Evolutionary conservation across 1,140 invertebrate genomes (phyloP), one percentile per base, ranked within the genome.

Genomic region (Holotrichia oblita): DNA sequence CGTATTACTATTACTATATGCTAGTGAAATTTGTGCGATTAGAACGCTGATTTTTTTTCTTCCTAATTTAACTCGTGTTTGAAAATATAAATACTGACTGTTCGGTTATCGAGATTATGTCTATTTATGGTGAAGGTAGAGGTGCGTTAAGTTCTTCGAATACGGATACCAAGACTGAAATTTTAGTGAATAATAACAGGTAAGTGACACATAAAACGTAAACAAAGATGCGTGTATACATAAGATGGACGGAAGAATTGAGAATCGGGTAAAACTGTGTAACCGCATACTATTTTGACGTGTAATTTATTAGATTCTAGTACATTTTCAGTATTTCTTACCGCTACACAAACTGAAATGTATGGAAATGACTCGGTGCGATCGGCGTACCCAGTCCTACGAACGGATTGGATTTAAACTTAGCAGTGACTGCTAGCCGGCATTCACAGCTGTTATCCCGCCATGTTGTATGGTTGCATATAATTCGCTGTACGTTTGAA

Each of bases 201-300:
- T 76, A 76, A 76, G 75, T 69, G 76, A 83, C 83, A 55, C 42
- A 44, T 69, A 83, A 85, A 34, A 80, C 83, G 72, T 79, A 83
- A 77, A 82, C 81, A 76, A 83, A 82, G 77, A 79, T 83, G 9
- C 79, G 82, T 44, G 84, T 85, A 81, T 83, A 81, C 77, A 41
- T 76, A 10, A 73, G 40, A 34, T 41, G 55, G 55, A 73, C n/a
- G 14, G 12, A 22, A n/a, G 10, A 27, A 73, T 73, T 17, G 22
- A 24, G n/a, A 41, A 20, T 34, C n/a, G 27, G 22, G n/a, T 73
- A 17, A 34, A 73, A 24, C 69, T 10, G 17, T 40, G 48, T 64
- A 24, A 78, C 22, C 59, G 24, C 83, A 84, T 81, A 83, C 84
- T 83, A 84, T 85, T 85, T 84, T 84, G 83, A 84, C 83, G 79